Conservation (phyloP, 2,888 invertebrate species). For the Tenthredo notha region DNA sequence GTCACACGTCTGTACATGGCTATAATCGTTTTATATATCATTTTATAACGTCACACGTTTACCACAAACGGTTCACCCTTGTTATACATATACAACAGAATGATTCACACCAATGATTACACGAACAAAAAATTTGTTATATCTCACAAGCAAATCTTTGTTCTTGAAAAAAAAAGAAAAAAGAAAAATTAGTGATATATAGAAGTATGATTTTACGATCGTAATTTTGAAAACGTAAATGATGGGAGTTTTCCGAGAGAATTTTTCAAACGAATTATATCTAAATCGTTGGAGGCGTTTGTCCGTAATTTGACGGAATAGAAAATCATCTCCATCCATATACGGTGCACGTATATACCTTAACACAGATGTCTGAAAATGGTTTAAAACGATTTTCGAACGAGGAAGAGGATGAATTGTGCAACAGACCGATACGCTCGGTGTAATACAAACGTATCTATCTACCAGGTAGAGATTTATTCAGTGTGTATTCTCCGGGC, state of each 20-base stretch:
- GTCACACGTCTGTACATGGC: conserved; percentile 5
- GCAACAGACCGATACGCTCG: not conserved
- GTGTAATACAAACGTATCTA: not conserved
- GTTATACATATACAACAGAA: not conserved
- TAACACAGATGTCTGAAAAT: not conserved
- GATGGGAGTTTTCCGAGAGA: not conserved
- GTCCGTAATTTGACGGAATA: not conserved
- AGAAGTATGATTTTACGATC: not conserved
- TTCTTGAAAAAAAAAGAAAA: too few species aligned
- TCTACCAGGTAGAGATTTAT: conserved; percentile 13
- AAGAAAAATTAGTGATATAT: too few species aligned
- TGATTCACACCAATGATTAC: not conserved
- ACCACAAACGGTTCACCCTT: not conserved
- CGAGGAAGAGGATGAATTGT: not conserved
- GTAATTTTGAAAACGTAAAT: not conserved
- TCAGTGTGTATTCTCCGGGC: conserved; percentile 20
- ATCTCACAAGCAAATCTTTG: not conserved
- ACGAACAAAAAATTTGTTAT: not conserved
- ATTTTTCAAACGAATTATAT: not conserved
- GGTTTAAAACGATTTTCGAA: conserved; percentile 17
- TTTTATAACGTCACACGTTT: not conserved
- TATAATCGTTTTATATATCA: conserved; percentile 3
- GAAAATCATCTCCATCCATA: not conserved
- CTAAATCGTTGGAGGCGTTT: not conserved
- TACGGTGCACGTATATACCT: not conserved